phyloP scores from a whole-genome alignment of 2,888 invertebrate genomes.

The Crossocerus cetratus region DNA sequence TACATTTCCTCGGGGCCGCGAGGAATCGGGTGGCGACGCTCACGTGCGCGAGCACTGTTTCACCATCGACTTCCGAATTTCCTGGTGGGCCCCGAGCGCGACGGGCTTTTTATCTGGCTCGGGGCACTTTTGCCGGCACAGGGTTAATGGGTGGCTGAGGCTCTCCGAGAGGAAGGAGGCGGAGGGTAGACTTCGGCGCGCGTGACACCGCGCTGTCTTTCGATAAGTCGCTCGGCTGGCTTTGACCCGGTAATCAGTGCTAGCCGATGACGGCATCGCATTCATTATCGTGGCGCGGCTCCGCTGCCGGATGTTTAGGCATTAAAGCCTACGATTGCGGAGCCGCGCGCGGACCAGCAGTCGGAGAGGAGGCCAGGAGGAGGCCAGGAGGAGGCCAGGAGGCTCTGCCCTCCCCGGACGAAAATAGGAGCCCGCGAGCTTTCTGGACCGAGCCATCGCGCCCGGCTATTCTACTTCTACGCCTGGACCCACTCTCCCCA shows the following conservation, averaged over 20 bases:
- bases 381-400: too few relatives aligned
- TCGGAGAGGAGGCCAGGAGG: conserved; percentile 39
- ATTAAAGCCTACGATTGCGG: conserved; percentile 38
- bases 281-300: conserved; percentile 47
- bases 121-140: neutral
- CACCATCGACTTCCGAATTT: neutral
- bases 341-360: conserved; percentile 30
- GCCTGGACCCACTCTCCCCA: neutral
- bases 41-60: neutral
- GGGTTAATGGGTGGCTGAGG: neutral
- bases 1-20: neutral
- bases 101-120: neutral
- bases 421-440: too few relatives aligned
- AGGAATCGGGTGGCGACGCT: neutral
- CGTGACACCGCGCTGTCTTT: conserved; percentile 11
- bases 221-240: conserved; percentile 23
- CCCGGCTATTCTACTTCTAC: too few relatives aligned
- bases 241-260: conserved; percentile 46
- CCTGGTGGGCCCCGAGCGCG: neutral
- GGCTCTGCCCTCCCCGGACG: neutral
- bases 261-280: conserved; percentile 31
- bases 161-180: neutral
- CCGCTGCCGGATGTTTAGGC: conserved; percentile 49
- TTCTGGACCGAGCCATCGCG: too few relatives aligned
- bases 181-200: neutral